Conservation (phyloP, 2,113 vertebrate species). For the Excalfactoria chinensis region DNA sequence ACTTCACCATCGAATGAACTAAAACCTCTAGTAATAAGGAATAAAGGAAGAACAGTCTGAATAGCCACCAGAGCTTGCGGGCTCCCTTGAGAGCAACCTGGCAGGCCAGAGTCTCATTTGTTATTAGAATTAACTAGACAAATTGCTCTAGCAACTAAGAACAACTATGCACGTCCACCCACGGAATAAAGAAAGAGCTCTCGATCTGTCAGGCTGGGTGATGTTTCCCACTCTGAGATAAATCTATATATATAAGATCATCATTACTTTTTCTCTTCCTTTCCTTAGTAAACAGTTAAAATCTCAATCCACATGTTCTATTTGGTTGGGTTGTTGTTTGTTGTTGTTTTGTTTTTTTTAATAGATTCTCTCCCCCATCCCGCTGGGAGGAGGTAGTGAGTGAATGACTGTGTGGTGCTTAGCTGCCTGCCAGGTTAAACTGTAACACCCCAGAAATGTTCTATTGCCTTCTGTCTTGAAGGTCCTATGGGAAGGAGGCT, state of each 20-base stretch:
- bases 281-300: background rate
- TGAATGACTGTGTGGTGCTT: background rate
- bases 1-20: constrained; percentile 10
- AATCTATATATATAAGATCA: background rate
- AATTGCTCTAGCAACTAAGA: no score
- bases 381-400: background rate
- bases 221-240: no score
- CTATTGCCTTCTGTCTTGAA: background rate
- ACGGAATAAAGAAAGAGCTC: no score
- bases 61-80: background rate
- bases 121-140: no score
- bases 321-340: no score
- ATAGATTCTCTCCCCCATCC: no score
- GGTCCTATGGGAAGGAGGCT: background rate
- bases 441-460: background rate
- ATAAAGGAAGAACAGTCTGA: constrained; percentile 38
- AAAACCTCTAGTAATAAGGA: constrained; percentile 63
- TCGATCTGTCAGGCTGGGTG: no score
- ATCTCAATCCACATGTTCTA: background rate
- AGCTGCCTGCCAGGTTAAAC: background rate
- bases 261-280: background rate
- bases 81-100: background rate
- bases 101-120: background rate
- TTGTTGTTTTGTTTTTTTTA: no score
- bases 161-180: no score